These are phyloP conservation scores for Hapalemur alaotrensis DNA, from an alignment of 2,797 vertebrate genomes.

Conservation along the genomic window DNA sequence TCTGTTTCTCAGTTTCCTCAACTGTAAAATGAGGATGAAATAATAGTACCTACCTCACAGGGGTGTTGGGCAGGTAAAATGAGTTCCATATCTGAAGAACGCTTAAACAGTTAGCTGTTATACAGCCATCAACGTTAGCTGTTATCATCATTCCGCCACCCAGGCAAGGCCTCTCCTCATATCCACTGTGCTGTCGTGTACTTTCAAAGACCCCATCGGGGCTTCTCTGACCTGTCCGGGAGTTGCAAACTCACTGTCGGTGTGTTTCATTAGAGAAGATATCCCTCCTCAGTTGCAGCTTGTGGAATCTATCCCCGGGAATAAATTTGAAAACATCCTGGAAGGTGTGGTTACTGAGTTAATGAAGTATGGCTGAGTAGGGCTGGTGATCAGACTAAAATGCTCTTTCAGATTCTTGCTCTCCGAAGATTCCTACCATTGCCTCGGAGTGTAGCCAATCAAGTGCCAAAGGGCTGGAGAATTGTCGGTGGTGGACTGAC, in stretches of 20 bases:
- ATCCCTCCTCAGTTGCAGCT: not conserved
- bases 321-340: not conserved
- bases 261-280: not conserved
- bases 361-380: not conserved
- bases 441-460: not conserved
- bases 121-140: not conserved
- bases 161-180: not conserved
- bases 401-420: not conserved
- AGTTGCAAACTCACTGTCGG: too few relatives aligned
- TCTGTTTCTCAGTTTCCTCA: not conserved
- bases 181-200: conserved; percentile 19
- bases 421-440: not conserved
- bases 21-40: conserved; percentile 33
- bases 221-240: not conserved
- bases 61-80: not conserved
- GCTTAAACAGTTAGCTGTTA: not conserved
- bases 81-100: not conserved
- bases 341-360: not conserved
- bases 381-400: not conserved
- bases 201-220: conserved; percentile 9
- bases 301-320: not conserved
- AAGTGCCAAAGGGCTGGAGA: not conserved
- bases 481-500: not conserved
- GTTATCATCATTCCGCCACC: not conserved
- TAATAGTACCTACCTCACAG: not conserved